phyloP scores from a whole-genome alignment of 2,113 vertebrate species.

The Dicrurus megarhynchus region DNA sequence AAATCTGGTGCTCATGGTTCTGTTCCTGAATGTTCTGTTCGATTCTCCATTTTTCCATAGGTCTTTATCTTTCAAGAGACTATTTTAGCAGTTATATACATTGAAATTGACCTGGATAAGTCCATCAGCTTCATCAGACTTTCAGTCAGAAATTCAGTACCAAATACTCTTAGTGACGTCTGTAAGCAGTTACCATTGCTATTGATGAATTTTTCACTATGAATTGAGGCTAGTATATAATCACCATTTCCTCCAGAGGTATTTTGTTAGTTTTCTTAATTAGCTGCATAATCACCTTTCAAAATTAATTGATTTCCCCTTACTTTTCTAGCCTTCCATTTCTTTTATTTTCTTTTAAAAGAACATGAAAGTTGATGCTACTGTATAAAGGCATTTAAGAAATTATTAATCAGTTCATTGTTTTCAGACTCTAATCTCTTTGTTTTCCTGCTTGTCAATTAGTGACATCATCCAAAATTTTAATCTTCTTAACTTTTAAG shows the following conservation, averaged over 20 bases:
- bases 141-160: background rate
- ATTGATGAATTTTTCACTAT: background rate
- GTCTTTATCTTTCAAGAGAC: background rate
- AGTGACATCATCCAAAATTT: background rate
- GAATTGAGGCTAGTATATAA: background rate
- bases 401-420: background rate
- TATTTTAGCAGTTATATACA: background rate
- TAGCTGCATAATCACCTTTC: background rate
- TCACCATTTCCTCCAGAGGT: background rate
- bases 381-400: background rate
- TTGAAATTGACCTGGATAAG: background rate
- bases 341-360: background rate
- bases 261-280: background rate
- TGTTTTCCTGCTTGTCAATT: background rate
- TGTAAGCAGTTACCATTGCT: background rate
- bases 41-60: background rate
- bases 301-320: background rate
- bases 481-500: background rate
- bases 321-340: background rate
- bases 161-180: background rate
- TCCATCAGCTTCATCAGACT: background rate
- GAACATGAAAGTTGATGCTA: background rate
- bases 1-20: background rate
- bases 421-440: background rate
- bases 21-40: background rate